Percentiles rank a stretch among this genome's conserved stretches.
phyloP scores from a whole-genome alignment of 2,113 vertebrate species.

The Seriola quinqueradiata region DNA sequence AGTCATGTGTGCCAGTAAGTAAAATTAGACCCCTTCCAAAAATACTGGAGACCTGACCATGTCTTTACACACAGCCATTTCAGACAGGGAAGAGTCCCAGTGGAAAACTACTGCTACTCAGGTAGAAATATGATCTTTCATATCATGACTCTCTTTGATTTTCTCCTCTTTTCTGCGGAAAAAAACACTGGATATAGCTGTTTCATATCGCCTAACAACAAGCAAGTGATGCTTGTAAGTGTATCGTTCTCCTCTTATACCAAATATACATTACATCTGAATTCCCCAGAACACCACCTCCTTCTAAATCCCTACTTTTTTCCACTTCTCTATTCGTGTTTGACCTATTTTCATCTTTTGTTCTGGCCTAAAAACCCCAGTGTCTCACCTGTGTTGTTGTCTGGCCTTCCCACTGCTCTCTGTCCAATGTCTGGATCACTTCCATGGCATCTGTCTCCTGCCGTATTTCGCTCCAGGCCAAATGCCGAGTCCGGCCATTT shows the following conservation, averaged over 20 bases:
- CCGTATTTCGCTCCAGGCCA: conserved; percentile 85
- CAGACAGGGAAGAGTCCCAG: conserved; percentile 14
- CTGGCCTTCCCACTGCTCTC: conserved; percentile 82
- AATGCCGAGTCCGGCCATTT: conserved; percentile 86
- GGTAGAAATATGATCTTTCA: conserved; percentile 14
- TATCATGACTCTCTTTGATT: neutral
- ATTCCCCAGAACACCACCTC: neutral
- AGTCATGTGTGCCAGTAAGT: conserved; percentile 33
- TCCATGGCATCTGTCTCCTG: conserved; percentile 80
- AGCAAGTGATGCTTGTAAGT: neutral
- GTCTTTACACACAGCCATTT: conserved; percentile 41
- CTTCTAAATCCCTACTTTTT: neutral
- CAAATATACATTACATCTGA: neutral
- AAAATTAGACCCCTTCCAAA: conserved; percentile 77
- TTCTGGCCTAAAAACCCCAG: neutral
- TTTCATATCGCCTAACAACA: neutral
- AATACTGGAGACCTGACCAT: conserved; percentile 57
- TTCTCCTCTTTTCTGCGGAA: no score
- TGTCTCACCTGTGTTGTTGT: conserved; percentile 85
- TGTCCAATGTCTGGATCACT: conserved; percentile 57
- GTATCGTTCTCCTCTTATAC: neutral
- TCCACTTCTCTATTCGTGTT: neutral
- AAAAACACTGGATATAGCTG: neutral
- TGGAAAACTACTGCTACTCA: conserved; percentile 66
- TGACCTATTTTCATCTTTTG: neutral